phyloP scores from a whole-genome alignment of 2,888 invertebrate species.

The Anticlea derivata region DNA sequence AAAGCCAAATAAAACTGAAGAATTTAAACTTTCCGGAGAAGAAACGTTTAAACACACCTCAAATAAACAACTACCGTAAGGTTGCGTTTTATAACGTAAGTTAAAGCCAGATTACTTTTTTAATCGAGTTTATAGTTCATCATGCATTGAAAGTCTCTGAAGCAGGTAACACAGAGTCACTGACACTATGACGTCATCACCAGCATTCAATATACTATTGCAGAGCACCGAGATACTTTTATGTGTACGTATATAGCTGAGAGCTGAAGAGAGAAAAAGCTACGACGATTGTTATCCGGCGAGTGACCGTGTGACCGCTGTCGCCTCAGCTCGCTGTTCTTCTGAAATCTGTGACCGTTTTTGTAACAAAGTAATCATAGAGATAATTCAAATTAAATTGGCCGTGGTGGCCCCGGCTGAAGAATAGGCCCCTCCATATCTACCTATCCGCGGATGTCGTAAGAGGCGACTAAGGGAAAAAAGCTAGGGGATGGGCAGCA shows the following conservation, averaged over 20 bases:
- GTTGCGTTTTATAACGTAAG: too few relatives aligned
- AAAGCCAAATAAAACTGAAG: slow-evolving; percentile 28
- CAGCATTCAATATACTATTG: too few relatives aligned
- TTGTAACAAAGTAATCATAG: slow-evolving; percentile 7
- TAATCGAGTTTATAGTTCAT: too few relatives aligned
- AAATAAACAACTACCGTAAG: neutral
- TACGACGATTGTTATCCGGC: slow-evolving; percentile 1
- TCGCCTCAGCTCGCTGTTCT: slow-evolving; percentile 1
- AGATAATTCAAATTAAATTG: slow-evolving; percentile 19
- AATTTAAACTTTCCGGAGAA: slow-evolving; percentile 25
- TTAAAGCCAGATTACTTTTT: too few relatives aligned
- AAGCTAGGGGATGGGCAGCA: too few relatives aligned
- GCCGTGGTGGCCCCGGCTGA: too few relatives aligned
- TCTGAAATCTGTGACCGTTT: slow-evolving; percentile 17
- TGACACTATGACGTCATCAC: neutral
- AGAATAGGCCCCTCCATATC: too few relatives aligned
- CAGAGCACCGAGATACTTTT: neutral
- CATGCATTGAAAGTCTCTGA: too few relatives aligned
- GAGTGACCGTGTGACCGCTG: slow-evolving; percentile 9
- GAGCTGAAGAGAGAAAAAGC: neutral
- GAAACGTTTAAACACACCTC: slow-evolving; percentile 7
- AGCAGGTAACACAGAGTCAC: too few relatives aligned
- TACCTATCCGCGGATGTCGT: too few relatives aligned
- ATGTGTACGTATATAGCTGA: neutral
- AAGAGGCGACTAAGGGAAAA: too few relatives aligned